Conservation (phyloP, 2,888 invertebrate species). For the Megalurothrips usitatus region DNA sequence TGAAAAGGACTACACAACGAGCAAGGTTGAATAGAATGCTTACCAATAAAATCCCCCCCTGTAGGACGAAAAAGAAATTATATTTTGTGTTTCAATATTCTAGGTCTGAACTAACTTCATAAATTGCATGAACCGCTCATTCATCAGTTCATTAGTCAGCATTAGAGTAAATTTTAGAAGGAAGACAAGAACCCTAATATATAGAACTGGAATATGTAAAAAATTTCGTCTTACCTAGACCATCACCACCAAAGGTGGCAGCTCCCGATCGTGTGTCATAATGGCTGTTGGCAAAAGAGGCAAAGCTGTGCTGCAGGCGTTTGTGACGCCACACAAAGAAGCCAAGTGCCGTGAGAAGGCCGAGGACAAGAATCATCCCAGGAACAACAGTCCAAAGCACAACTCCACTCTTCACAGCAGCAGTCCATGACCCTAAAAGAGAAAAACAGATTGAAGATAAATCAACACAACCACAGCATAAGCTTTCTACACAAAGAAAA, state of each 20-base stretch:
- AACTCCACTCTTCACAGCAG: constrained; percentile 45
- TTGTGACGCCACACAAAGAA: constrained; percentile 64
- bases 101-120: background rate
- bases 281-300: constrained; percentile 75
- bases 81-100: background rate
- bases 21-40: constrained; percentile 30
- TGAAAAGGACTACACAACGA: constrained; percentile 16
- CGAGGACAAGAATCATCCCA: constrained; percentile 48
- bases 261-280: constrained; percentile 84
- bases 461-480: no score
- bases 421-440: constrained; percentile 30
- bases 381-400: constrained; percentile 51
- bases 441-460: background rate
- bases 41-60: constrained; percentile 33
- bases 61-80: constrained; percentile 31
- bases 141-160: background rate
- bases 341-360: constrained; percentile 48
- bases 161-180: background rate
- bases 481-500: background rate
- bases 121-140: background rate
- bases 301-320: constrained; percentile 70
- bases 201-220: background rate
- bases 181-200: background rate
- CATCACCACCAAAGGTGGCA: constrained; percentile 73
- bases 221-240: constrained; percentile 56